Evolutionary conservation across 2,797 vertebrate genomes (phyloP).

Genomic region (Tinamus major): DNA sequence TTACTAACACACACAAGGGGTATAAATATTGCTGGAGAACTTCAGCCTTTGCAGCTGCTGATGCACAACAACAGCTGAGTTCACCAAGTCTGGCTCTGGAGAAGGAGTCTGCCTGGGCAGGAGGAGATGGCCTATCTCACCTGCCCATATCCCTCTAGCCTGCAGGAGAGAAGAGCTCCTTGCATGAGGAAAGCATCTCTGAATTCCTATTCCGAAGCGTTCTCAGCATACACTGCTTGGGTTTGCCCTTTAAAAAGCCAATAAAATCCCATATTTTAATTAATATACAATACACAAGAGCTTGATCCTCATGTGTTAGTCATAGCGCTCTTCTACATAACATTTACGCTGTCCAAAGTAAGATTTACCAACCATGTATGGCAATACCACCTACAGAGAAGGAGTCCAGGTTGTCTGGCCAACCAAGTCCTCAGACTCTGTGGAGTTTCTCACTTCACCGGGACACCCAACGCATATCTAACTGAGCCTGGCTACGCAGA

Average conservation of each 20-base stretch:
- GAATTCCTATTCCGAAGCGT: background rate
- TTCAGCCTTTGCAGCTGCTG: background rate
- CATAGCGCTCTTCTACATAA: background rate
- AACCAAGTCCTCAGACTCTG: background rate
- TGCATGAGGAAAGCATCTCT: background rate
- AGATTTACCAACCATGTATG: background rate
- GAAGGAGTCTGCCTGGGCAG: background rate
- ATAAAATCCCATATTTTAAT: background rate
- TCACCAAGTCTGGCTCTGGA: background rate
- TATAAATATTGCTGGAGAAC: background rate
- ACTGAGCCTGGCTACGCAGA: background rate
- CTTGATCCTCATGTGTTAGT: background rate
- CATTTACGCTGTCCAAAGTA: background rate
- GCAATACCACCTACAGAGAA: slow-evolving; percentile 3
- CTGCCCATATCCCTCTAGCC: background rate
- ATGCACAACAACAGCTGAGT: background rate
- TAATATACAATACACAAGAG: background rate
- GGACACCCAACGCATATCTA: background rate
- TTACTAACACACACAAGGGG: background rate
- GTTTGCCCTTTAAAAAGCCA: background rate
- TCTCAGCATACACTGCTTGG: background rate
- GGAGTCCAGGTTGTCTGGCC: background rate
- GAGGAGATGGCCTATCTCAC: background rate
- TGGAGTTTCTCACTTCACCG: background rate
- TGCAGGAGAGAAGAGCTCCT: background rate